These are phyloP conservation scores for Cheilosia urbana DNA, from an alignment of 2,888 invertebrate genomes.

Conservation along the genomic window DNA sequence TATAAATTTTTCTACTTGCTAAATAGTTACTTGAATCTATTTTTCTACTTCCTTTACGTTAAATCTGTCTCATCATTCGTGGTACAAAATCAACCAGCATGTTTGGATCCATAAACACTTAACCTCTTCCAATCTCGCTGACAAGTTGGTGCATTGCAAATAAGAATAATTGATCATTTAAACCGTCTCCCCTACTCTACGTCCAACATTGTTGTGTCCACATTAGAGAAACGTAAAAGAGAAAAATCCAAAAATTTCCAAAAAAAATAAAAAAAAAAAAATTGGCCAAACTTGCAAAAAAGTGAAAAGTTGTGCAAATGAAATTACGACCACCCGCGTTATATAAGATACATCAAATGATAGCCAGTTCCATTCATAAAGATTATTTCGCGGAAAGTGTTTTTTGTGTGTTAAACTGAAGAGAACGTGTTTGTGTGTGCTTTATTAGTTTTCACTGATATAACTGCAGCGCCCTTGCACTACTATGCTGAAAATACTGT, in stretches of 20 bases:
- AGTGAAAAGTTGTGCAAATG: slow-evolving; percentile 73
- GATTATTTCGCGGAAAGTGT: slow-evolving; percentile 63
- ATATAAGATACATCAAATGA: slow-evolving; percentile 65
- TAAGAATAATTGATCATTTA: slow-evolving; percentile 18
- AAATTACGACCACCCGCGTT: slow-evolving; percentile 71
- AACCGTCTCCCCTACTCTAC: slow-evolving; percentile 14
- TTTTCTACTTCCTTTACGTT: slow-evolving; percentile 31
- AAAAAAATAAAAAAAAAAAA: slow-evolving; percentile 34
- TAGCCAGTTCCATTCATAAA: slow-evolving; percentile 64
- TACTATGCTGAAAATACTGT: slow-evolving; percentile 40
- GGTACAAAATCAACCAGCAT: slow-evolving; percentile 26
- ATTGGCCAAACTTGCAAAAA: slow-evolving; percentile 63
- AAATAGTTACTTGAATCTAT: slow-evolving; percentile 24
- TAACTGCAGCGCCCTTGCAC: slow-evolving; percentile 49
- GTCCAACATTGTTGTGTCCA: slow-evolving; percentile 23
- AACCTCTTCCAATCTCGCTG: slow-evolving; percentile 46
- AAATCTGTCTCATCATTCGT: slow-evolving; percentile 4
- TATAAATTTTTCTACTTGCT: slow-evolving; percentile 26
- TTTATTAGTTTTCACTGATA: slow-evolving; percentile 17
- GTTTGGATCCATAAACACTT: slow-evolving; percentile 37
- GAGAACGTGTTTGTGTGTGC: slow-evolving; percentile 39
- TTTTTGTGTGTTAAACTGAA: slow-evolving; percentile 33
- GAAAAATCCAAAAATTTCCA: slow-evolving; percentile 20
- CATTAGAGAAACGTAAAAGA: slow-evolving; percentile 51
- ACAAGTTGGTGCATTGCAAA: slow-evolving; percentile 28